These are phyloP conservation scores for Drosophila nasuta DNA, from an alignment of 1,140 invertebrate genomes.

Conservation along the genomic window DNA sequence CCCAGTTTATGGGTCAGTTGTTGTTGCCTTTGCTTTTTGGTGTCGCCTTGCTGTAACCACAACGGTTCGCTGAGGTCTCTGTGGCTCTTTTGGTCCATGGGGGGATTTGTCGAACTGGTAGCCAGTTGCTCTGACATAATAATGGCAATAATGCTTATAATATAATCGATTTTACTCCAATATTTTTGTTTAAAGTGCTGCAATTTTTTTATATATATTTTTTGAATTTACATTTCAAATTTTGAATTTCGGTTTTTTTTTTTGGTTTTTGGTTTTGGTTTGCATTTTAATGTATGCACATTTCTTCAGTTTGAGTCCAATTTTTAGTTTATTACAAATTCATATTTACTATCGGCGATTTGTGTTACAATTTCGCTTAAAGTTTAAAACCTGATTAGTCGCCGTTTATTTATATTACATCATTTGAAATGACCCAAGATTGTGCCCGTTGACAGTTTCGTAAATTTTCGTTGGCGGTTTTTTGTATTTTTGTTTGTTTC, in stretches of 20 bases:
- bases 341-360: constrained; percentile 45
- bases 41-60: constrained; percentile 43
- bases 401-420: constrained; percentile 27
- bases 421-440: constrained; percentile 33
- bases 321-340: constrained; percentile 47
- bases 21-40: constrained; percentile 40
- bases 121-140: constrained; percentile 56
- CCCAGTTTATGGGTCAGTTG: constrained; percentile 65
- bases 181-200: constrained; percentile 41
- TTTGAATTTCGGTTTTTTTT: constrained; percentile 18
- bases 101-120: constrained; percentile 47
- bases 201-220: constrained; percentile 58
- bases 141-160: constrained; percentile 67
- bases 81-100: constrained; percentile 35
- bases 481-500: constrained; percentile 14
- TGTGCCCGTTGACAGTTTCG: constrained; percentile 63
- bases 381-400: constrained; percentile 55
- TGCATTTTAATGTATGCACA: constrained; percentile 50
- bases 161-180: constrained; percentile 61
- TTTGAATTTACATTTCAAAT: constrained; percentile 19
- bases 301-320: constrained; percentile 53
- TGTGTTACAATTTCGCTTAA: constrained; percentile 39
- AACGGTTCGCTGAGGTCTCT: constrained; percentile 24
- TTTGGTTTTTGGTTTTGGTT: neutral
- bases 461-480: constrained; percentile 73